Conservation (phyloP, 2,797 vertebrate species). For the Microctenopoma steveboyesi region DNA sequence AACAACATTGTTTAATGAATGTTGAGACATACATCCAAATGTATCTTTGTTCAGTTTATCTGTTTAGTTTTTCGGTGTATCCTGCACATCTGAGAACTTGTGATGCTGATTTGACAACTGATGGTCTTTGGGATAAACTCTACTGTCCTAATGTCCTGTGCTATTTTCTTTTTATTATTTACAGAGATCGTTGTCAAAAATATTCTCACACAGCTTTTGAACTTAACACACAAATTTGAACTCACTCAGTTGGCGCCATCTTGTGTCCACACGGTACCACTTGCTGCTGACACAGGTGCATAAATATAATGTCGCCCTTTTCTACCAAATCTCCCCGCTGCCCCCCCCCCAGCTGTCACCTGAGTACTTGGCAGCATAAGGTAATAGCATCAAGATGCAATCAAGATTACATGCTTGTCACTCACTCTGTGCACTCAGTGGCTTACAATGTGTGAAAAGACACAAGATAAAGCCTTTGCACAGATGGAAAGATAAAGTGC, state of each 20-base stretch:
- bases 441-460: slow-evolving; percentile 70
- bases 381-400: slow-evolving; percentile 78
- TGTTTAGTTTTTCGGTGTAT: slow-evolving; percentile 4
- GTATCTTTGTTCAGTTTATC: slow-evolving; percentile 32
- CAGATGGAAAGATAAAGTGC: slow-evolving; percentile 76
- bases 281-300: slow-evolving; percentile 61
- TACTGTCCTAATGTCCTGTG: slow-evolving; percentile 31
- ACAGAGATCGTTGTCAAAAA: slow-evolving; percentile 32
- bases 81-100: slow-evolving; percentile 20
- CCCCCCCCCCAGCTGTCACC: slow-evolving; percentile 74
- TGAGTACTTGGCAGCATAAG: slow-evolving; percentile 73
- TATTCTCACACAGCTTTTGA: not conserved
- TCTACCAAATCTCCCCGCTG: slow-evolving; percentile 50
- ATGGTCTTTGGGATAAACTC: slow-evolving; percentile 23
- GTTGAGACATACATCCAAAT: slow-evolving; percentile 33
- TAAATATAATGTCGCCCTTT: slow-evolving; percentile 77
- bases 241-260: slow-evolving; percentile 75
- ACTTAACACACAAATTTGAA: slow-evolving; percentile 21
- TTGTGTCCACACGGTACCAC: slow-evolving; percentile 51
- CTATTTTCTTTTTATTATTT: slow-evolving; percentile 27
- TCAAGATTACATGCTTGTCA: slow-evolving; percentile 79
- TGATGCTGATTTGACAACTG: slow-evolving; percentile 19
- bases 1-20: slow-evolving; percentile 62
- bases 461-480: slow-evolving; percentile 68
- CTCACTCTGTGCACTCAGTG: slow-evolving; percentile 62